Conservation (phyloP, 2,888 invertebrate species). For the Hecatera dysodea region DNA sequence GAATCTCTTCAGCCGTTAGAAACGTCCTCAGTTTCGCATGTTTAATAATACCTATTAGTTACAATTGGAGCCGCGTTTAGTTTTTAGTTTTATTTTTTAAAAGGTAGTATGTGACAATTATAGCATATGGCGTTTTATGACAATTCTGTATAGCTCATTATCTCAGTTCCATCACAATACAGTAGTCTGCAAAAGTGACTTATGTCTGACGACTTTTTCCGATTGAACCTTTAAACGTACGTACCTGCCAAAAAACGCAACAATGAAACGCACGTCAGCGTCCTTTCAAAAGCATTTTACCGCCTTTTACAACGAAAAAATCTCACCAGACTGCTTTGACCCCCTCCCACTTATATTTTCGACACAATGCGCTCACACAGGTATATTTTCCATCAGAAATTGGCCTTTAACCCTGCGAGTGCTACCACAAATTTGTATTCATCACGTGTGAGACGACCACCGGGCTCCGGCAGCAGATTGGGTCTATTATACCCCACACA, state of each 20-base stretch:
- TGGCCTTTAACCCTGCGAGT: constrained; percentile 60
- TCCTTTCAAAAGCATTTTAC: constrained; percentile 17
- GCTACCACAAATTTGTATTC: constrained; percentile 66
- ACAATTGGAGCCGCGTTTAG: too few species aligned
- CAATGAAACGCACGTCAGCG: constrained; percentile 1
- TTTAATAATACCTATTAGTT: too few species aligned
- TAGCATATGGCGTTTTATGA: too few species aligned
- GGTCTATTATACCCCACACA: constrained; percentile 70
- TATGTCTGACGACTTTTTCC: too few species aligned
- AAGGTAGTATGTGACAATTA: too few species aligned
- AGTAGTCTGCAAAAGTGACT: too few species aligned
- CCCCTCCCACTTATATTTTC: constrained; percentile 33
- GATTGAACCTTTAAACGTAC: neutral
- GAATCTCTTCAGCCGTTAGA: too few species aligned
- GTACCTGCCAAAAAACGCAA: neutral
- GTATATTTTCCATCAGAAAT: constrained; percentile 59
- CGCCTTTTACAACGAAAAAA: constrained; percentile 30
- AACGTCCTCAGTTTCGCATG: too few species aligned
- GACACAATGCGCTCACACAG: constrained; percentile 52
- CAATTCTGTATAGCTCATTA: too few species aligned
- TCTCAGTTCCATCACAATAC: too few species aligned
- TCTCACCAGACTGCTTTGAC: constrained; percentile 22
- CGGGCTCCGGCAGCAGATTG: constrained; percentile 67
- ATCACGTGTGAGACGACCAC: constrained; percentile 62
- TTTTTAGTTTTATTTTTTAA: too few species aligned